Evolutionary conservation across 2,888 invertebrate genomes (phyloP), one percentile per base, ranked within the genome.

Genomic region (Temnothorax unifasciatus): DNA sequence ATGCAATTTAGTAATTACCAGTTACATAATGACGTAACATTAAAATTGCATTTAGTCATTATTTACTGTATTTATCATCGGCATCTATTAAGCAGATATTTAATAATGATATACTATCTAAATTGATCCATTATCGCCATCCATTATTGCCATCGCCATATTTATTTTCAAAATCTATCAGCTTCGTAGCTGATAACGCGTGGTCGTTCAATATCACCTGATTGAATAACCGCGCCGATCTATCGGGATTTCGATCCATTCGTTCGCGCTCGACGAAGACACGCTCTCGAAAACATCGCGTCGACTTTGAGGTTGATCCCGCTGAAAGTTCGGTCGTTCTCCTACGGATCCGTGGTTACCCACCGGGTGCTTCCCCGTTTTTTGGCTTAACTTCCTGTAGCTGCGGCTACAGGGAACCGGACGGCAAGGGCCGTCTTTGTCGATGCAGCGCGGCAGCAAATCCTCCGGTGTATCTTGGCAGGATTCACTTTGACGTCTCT

Each of bases 401-500:
- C n/a, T 47, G 44, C 63, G 77, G 68, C 52, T 29, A 29, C 61
- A 54, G 38, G 50, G 50, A 63, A 44, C 82, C 25, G 29, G 38
- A n/a, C 66, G 11, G 29, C 13, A 9, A 15, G 38, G 34, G 13
- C 11, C 29, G 71, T 66, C 71, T 81, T 66, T 68, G 83, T 59
- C 76, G 34, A 54, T 54, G 57, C 47, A 25, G 52, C 18, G 54
- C 52, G 59, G 79, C 81, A 66, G 86, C 86, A 85, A 89, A 89
- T 89, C 87, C 85, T 82, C 38, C 47, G 74, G n/a, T 57, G 74
- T 83, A 84, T 44, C 85, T 66, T 64, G 21, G 44, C 52, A 44
- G 66, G 69, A 85, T 86, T 73, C 83, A 64, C 81, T 82, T 82
- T 64, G 83, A 82, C 69, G 52, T 84, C 47, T 85, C 82, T 63